A percentile compares a stretch with the other conserved stretches of the same genome.
phyloP scores from a whole-genome alignment of 1,140 invertebrate genomes.

The Mercenaria mercenaria region DNA sequence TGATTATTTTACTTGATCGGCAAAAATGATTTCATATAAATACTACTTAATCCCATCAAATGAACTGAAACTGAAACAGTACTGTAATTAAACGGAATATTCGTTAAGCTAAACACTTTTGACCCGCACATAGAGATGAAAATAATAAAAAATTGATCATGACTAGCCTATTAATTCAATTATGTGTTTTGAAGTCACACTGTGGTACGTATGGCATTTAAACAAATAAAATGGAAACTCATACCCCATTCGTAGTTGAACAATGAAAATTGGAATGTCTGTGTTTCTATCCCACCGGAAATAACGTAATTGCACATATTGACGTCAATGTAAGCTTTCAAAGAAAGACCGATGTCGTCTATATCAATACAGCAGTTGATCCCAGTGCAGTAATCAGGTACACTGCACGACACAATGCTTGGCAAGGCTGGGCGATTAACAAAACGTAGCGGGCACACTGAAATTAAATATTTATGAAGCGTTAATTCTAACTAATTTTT shows the following conservation, averaged over 20 bases:
- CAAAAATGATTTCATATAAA: too few relatives aligned
- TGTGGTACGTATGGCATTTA: too few relatives aligned
- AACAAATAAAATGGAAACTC: too few relatives aligned
- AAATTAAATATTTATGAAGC: constrained; percentile 13
- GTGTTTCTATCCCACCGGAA: constrained; percentile 68
- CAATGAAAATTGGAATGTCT: constrained; percentile 55
- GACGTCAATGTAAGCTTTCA: constrained; percentile 59
- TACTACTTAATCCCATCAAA: too few relatives aligned
- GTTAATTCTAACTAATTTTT: not conserved
- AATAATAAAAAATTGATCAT: too few relatives aligned
- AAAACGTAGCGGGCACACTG: constrained; percentile 70
- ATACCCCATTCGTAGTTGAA: constrained; percentile 73
- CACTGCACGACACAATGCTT: constrained; percentile 63
- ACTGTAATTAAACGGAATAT: too few relatives aligned
- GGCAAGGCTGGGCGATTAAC: constrained; percentile 60
- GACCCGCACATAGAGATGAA: too few relatives aligned
- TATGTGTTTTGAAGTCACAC: too few relatives aligned
- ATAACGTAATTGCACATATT: constrained; percentile 69
- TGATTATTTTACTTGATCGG: too few relatives aligned
- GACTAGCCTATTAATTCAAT: too few relatives aligned
- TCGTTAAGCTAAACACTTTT: too few relatives aligned
- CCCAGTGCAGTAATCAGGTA: constrained; percentile 70
- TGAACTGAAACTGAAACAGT: too few relatives aligned
- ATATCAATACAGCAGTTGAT: constrained; percentile 72
- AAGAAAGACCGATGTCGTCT: constrained; percentile 38